Percentiles rank a stretch among this genome's conserved stretches.
phyloP scores from a whole-genome alignment of 2,113 vertebrate species.

The Phyllopteryx taeniolatus region DNA sequence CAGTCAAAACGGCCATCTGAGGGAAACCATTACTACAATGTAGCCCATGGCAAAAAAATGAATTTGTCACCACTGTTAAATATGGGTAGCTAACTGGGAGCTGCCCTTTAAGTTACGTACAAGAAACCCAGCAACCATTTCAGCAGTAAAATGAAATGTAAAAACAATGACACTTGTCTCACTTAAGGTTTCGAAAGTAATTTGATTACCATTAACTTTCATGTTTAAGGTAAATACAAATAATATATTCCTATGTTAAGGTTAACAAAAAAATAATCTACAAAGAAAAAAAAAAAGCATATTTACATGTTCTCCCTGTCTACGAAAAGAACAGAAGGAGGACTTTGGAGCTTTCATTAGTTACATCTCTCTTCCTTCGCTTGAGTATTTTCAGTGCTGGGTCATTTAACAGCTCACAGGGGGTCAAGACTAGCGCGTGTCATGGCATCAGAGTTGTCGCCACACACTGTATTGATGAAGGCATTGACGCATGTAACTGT shows the following conservation, averaged over 20 bases:
- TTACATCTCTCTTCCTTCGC: constrained; percentile 32
- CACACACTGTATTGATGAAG: constrained; percentile 66
- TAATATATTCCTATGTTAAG: constrained; percentile 74
- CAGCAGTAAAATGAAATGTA: constrained; percentile 83
- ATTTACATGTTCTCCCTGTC: constrained; percentile 82
- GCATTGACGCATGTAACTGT: constrained; percentile 64
- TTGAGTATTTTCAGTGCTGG: constrained; percentile 34
- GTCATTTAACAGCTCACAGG: constrained; percentile 60
- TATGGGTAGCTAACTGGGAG: constrained; percentile 76
- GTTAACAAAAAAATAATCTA: constrained; percentile 68
- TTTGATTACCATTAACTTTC: constrained; percentile 73
- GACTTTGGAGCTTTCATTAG: constrained; percentile 45
- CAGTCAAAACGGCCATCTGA: too few relatives aligned
- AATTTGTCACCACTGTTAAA: too few relatives aligned
- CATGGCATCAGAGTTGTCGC: constrained; percentile 66
- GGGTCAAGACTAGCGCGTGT: constrained; percentile 70
- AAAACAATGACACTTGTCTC: constrained; percentile 67
- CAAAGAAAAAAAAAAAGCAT: constrained; percentile 83
- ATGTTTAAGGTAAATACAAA: constrained; percentile 81
- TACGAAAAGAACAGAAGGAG: constrained; percentile 38
- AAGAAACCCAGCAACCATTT: constrained; percentile 78
- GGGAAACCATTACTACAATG: too few relatives aligned
- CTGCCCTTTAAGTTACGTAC: constrained; percentile 86
- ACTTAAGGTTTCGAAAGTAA: constrained; percentile 72
- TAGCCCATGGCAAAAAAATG: too few relatives aligned